Conservation (phyloP, 2,888 invertebrate species). For the Leptinotarsa rubiginosa region DNA sequence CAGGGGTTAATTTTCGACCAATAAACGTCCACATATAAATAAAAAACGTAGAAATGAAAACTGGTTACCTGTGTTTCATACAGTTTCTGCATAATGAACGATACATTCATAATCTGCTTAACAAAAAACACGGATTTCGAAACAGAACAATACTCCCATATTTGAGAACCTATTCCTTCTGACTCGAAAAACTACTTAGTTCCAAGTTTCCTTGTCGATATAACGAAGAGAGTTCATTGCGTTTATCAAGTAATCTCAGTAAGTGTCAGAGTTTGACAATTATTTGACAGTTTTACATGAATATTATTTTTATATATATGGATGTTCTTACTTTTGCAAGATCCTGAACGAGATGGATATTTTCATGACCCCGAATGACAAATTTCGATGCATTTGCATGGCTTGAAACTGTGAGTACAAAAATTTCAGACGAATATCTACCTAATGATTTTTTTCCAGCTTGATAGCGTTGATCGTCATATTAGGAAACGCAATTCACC, state of each 20-base stretch:
- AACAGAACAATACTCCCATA: too few relatives aligned
- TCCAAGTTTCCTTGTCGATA: too few relatives aligned
- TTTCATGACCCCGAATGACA: constrained; percentile 41
- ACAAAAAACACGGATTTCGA: too few relatives aligned
- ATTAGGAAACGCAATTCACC: constrained; percentile 37
- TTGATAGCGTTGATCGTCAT: constrained; percentile 40
- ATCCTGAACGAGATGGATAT: constrained; percentile 41
- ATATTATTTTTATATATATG: constrained; percentile 34
- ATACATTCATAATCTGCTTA: too few relatives aligned
- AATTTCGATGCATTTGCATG: constrained; percentile 52
- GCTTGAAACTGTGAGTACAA: constrained; percentile 52
- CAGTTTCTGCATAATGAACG: background rate
- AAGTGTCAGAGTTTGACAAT: constrained; percentile 31
- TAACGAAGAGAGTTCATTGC: too few relatives aligned
- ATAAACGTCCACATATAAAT: too few relatives aligned
- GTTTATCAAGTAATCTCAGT: constrained; percentile 30
- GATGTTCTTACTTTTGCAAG: constrained; percentile 31
- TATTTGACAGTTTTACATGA: constrained; percentile 39
- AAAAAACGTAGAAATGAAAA: too few relatives aligned
- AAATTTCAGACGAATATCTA: background rate
- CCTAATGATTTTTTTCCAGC: constrained; percentile 30
- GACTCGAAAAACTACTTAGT: too few relatives aligned
- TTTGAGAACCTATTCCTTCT: too few relatives aligned
- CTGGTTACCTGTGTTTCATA: background rate
- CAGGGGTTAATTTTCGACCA: too few relatives aligned